Evolutionary conservation across 2,113 vertebrate genomes (phyloP).

Genomic region (Piprites chloris): DNA sequence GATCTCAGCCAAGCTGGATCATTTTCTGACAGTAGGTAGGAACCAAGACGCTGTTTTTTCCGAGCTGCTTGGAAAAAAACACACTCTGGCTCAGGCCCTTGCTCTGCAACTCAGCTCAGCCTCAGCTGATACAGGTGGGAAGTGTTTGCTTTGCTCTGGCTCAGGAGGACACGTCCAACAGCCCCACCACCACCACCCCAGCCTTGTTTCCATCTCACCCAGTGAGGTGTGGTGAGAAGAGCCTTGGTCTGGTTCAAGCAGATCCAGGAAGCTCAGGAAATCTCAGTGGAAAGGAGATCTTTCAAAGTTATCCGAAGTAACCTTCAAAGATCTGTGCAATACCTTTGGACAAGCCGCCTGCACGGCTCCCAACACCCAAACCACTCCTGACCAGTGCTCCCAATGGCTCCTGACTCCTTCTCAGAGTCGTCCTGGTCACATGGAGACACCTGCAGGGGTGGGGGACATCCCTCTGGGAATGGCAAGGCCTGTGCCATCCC

Average conservation of each 20-base stretch:
- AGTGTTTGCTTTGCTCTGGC: neutral
- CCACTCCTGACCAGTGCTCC: neutral
- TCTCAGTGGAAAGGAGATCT: neutral
- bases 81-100: neutral
- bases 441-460: rapidly evolving
- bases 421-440: neutral
- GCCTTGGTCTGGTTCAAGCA: neutral
- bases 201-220: neutral
- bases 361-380: neutral
- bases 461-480: neutral
- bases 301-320: neutral
- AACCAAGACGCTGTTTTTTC: neutral
- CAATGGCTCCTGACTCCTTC: neutral
- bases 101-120: neutral
- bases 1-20: neutral
- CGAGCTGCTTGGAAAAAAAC: neutral
- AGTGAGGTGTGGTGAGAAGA: neutral
- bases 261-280: neutral
- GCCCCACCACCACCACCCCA: neutral
- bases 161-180: neutral
- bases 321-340: neutral
- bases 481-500: neutral
- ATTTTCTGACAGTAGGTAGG: neutral
- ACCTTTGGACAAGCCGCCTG: neutral
- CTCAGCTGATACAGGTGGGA: neutral